Evolutionary conservation across 2,888 invertebrate species (phyloP), one percentile per base, ranked within the genome.

Genomic region (Cylindroiulus punctatus): DNA sequence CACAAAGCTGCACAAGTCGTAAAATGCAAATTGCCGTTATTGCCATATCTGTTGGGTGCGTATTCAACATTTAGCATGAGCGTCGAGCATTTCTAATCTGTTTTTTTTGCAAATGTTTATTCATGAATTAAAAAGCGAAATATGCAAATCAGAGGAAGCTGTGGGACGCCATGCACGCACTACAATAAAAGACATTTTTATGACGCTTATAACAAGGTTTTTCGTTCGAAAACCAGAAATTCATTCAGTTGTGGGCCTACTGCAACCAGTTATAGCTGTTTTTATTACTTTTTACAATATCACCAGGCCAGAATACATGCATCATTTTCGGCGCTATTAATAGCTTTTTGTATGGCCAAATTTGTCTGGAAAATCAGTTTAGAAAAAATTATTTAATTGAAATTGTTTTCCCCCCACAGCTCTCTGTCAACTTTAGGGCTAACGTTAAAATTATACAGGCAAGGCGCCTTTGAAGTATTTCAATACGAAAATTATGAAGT

Each of bases 101-200:
- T 76, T 76, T 76, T 36, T 7, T 7, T 7, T 7, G 7, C 36
- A 30, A 14, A 76, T 76, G 76, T 76, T 76, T 76, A 76, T 76
- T 76, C 76, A 76, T 76, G 76, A 30, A 76, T 76, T 76, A 12
- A 76, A 76, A 52, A n/a, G 30, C 26, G 76, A 76, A 76, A 76
- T 76, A 76, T 76, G 76, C 76, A 76, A 76, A 76, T 76, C 7
- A 76, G 22, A 30, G 76, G 30, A 76, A 76, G 26, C 76, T 76
- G 76, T 76, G 26, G 76, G 76, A 30, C 76, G 76, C 30, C 76
- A 30, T 30, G 76, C 76, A 76, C 76, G 76, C 76, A 76, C 22
- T 65, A 65, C 57, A 65, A 22, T 65, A 65, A 76, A 76, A 22
- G 14, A 0, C 14, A 10, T 12, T 76, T 76, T 76, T 30, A 30